Base-by-base conservation (phyloP, 2,797 vertebrate genomes). In the Pygocentrus nattereri region DNA sequence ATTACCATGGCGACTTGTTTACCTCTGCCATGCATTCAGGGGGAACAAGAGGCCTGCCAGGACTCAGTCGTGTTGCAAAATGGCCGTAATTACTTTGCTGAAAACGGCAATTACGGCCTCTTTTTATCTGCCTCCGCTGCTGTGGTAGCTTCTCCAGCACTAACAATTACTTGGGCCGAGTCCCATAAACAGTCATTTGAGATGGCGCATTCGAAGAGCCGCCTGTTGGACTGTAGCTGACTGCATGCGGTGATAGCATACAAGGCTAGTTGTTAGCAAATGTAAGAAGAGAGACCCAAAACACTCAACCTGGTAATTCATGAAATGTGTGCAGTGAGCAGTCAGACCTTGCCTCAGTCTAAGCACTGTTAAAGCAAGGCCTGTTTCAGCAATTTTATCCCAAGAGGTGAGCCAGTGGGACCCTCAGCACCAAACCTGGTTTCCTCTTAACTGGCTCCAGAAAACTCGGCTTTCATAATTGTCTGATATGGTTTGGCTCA, bases 71-170 rank as follows among this genome's bases (percentile, higher is more conserved):
- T 80, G 82, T 88, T 85, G 80, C 78, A 84, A 41, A 78, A 93
- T 86, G 92, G 89, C 90, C 92, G 70, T 91, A 92, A 94, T 94
- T 94, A 93, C 83, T 78, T 58, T 59, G 74, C 88, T 83, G 89
- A 92, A 93, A 93, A 92, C 88, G 83, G 85, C 88, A 92, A 91
- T 94, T 93, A 92, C 84, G 67, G 78, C 80, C 84, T 54, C 82
- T 83, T 79, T 88, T 82, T 86, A 88, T 70, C 84, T 85, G 23
- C n/a, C 19, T 41, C 49, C 77, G 81, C 85, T 85, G 80, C 82
- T 84, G 47, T 65, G 50, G 74, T 65, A 30, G 80, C 79, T 79
- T 85, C 64, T 84, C 62, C 61, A 83, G 86, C 86, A 61, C 87
- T 88, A 72, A 65, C 80, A 85, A 81, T 88, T 85, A 83, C 59